Conservation (phyloP, 2,797 vertebrate genomes). For the Chelidonichthys spinosus region DNA sequence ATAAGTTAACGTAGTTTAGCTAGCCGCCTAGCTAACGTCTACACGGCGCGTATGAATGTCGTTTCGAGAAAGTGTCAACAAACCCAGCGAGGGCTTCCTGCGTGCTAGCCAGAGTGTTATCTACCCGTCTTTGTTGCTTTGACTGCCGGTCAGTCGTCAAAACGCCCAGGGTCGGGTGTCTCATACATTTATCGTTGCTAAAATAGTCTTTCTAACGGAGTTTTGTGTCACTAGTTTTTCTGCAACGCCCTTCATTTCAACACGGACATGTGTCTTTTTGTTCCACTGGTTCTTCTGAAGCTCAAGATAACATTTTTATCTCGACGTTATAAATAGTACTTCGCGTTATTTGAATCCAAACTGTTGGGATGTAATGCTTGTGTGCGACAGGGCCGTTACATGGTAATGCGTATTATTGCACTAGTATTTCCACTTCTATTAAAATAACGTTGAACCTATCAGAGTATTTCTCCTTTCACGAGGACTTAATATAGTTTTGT, state of each 20-base stretch:
- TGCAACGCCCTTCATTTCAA: no score
- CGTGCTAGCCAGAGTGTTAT: not conserved
- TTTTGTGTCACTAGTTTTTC: not conserved
- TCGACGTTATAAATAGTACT: not conserved
- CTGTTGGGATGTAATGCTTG: not conserved
- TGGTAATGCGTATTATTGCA: not conserved
- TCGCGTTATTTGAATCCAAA: not conserved
- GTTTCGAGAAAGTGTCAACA: constrained; percentile 9
- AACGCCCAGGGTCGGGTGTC: no score
- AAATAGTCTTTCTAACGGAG: not conserved
- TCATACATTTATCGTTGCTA: not conserved
- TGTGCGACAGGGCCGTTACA: not conserved
- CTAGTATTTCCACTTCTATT: no score
- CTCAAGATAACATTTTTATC: not conserved
- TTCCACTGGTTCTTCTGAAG: not conserved
- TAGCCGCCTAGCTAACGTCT: not conserved
- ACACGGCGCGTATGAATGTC: not conserved
- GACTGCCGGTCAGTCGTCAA: not conserved
- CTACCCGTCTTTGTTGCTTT: not conserved
- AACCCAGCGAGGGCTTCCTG: not conserved
- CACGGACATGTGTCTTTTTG: no score
- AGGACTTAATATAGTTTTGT: not conserved
- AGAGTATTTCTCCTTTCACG: not conserved
- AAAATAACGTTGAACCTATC: no score
- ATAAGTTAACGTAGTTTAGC: not conserved